Conservation (phyloP, 2,113 vertebrate species). For the Onychostruthus taczanowskii region DNA sequence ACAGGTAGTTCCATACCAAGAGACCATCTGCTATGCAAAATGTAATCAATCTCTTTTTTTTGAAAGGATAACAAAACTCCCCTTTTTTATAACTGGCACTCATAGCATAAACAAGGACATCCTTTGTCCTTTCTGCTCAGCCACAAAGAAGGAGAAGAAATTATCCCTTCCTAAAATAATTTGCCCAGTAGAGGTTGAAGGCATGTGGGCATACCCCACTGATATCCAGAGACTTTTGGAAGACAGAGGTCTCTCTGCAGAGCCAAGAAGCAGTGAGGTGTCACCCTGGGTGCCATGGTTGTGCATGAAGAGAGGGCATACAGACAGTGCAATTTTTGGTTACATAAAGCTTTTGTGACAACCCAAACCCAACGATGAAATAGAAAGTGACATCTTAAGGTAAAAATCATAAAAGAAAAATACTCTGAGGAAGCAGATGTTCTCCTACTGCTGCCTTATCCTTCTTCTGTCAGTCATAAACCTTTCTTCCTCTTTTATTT, state of each 20-base stretch:
- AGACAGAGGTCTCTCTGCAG: not conserved
- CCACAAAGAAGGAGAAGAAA: not conserved
- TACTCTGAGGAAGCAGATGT: slow-evolving; percentile 16
- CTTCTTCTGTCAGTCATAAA: not conserved
- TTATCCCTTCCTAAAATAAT: slow-evolving; percentile 12
- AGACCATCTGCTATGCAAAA: slow-evolving; percentile 51
- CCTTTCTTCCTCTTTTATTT: slow-evolving; percentile 1
- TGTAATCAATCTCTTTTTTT: slow-evolving; percentile 2
- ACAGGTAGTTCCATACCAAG: slow-evolving; percentile 42
- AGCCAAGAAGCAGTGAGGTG: not conserved
- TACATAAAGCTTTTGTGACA: slow-evolving; percentile 54
- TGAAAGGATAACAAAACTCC: not conserved
- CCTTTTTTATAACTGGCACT: not conserved
- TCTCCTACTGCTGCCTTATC: slow-evolving; percentile 22
- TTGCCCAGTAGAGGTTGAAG: not conserved
- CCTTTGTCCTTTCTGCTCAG: slow-evolving; percentile 1
- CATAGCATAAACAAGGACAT: not conserved
- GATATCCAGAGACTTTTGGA: slow-evolving; percentile 9
- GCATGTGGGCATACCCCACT: not conserved
- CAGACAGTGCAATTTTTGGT: not conserved
- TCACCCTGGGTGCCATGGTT: not conserved
- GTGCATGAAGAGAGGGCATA: not conserved
- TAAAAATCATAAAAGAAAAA: slow-evolving; percentile 37
- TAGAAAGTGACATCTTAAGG: slow-evolving; percentile 23
- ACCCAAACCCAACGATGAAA: not conserved